Percentiles rank a stretch among this genome's conserved stretches.
phyloP scores from a whole-genome alignment of 2,888 invertebrate species.

The Leuctra nigra region DNA sequence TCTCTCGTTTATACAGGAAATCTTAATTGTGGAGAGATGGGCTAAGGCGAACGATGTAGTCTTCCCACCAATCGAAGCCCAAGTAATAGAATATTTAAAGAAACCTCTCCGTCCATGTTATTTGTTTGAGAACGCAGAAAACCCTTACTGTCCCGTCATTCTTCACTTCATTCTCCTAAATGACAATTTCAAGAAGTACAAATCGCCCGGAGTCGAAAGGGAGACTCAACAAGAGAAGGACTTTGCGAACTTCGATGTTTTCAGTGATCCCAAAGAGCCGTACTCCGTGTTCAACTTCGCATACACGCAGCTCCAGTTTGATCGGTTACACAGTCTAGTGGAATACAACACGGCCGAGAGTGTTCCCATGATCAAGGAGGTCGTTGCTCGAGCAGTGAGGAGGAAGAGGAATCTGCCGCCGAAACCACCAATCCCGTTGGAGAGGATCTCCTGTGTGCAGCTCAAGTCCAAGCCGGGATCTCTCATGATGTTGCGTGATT shows the following conservation, averaged over 20 bases:
- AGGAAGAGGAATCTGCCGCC: constrained; percentile 24
- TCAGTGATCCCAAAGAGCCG: constrained; percentile 39
- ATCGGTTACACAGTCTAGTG: constrained; percentile 39
- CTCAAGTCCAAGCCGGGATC: neutral
- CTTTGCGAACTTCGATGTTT: constrained; percentile 41
- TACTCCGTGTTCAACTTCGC: constrained; percentile 44
- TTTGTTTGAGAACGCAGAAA: constrained; percentile 39
- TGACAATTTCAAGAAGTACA: constrained; percentile 38
- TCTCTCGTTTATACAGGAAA: constrained; percentile 35
- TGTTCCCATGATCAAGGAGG: constrained; percentile 37
- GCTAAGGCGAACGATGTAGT: constrained; percentile 39
- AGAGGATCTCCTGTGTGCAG: neutral
- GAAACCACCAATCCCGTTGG: neutral
- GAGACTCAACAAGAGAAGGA: constrained; percentile 38
- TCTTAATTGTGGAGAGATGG: constrained; percentile 42
- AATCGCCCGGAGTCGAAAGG: constrained; percentile 39
- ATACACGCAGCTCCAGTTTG: constrained; percentile 38
- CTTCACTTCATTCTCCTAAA: constrained; percentile 42
- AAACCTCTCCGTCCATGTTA: constrained; percentile 41
- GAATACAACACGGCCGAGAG: constrained; percentile 41
- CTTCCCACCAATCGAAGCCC: constrained; percentile 41
- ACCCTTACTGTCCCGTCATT: constrained; percentile 40
- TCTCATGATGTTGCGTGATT: neutral
- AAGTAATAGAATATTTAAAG: constrained; percentile 35
- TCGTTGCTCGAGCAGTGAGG: constrained; percentile 34